phyloP scores from a whole-genome alignment of 2,888 invertebrate species.

The Lypha dubia region DNA sequence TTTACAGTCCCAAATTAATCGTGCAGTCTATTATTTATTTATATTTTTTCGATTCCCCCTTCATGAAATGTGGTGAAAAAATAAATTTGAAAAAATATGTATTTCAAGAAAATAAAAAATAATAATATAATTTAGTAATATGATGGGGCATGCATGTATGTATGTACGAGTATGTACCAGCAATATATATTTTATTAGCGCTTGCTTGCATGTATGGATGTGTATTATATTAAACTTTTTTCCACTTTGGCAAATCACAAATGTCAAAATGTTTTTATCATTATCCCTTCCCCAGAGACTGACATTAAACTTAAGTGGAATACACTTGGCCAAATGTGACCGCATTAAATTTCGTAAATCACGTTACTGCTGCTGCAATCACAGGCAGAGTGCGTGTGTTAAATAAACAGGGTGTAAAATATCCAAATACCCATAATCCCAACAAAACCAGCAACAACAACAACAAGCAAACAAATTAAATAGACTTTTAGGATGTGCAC shows the following conservation, averaged over 20 bases:
- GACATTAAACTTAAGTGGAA: slow-evolving; percentile 83
- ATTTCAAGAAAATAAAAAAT: slow-evolving; percentile 4
- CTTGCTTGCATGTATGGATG: slow-evolving; percentile 26
- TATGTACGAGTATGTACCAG: slow-evolving; percentile 39
- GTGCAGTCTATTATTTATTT: slow-evolving; percentile 55
- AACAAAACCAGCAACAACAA: slow-evolving; percentile 55
- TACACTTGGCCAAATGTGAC: slow-evolving; percentile 84
- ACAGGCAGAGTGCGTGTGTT: slow-evolving; percentile 39
- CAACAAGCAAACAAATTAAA: slow-evolving; percentile 59
- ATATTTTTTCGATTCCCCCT: slow-evolving; percentile 57
- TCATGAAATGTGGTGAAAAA: neutral
- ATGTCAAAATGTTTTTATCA: slow-evolving; percentile 80
- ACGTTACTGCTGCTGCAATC: slow-evolving; percentile 64
- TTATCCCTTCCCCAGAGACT: slow-evolving; percentile 82
- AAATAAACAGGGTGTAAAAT: slow-evolving; percentile 63
- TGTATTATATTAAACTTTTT: slow-evolving; percentile 56
- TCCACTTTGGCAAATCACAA: slow-evolving; percentile 78
- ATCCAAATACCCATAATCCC: slow-evolving; percentile 67
- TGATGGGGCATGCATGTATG: slow-evolving; percentile 58
- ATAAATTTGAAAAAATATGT: slow-evolving; percentile 8
- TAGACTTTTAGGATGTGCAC: slow-evolving; percentile 51
- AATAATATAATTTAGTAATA: slow-evolving; percentile 76
- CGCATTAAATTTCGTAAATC: slow-evolving; percentile 76
- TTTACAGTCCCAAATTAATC: slow-evolving; percentile 52
- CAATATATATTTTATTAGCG: slow-evolving; percentile 1